Evolutionary conservation across 2,888 invertebrate species (phyloP).

Genomic region (Tetragonisca angustula): DNA sequence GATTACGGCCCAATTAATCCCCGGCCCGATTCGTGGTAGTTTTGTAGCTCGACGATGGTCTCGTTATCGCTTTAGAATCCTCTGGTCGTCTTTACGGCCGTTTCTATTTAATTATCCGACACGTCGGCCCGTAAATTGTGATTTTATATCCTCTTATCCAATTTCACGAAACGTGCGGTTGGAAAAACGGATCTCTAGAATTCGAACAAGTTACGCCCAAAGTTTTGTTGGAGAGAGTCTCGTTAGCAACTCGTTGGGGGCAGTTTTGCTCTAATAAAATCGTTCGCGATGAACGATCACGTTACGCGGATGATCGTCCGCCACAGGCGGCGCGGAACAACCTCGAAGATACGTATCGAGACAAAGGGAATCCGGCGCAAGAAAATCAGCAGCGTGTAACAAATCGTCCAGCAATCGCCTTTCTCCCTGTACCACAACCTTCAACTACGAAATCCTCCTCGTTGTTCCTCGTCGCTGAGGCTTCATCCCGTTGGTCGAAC

Average conservation of each 20-base stretch:
- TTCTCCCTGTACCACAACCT: slow-evolving; percentile 14
- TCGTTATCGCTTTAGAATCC: neutral
- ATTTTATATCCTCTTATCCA: too few relatives aligned
- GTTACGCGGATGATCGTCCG: neutral
- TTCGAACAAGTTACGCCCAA: too few relatives aligned
- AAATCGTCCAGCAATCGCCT: slow-evolving; percentile 29
- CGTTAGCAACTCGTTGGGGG: slow-evolving; percentile 22
- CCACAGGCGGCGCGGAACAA: slow-evolving; percentile 7
- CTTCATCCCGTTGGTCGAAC: neutral
- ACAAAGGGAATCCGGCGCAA: slow-evolving; percentile 40
- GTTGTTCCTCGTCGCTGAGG: slow-evolving; percentile 16
- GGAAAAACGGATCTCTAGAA: too few relatives aligned
- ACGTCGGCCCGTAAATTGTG: too few relatives aligned
- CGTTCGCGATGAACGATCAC: slow-evolving; percentile 45
- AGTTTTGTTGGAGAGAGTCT: neutral
- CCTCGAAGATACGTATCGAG: slow-evolving; percentile 7
- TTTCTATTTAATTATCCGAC: neutral
- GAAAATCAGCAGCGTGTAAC: slow-evolving; percentile 26
- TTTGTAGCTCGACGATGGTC: neutral
- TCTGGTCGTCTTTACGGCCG: neutral
- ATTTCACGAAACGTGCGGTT: too few relatives aligned
- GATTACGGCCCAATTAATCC: neutral
- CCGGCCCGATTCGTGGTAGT: neutral
- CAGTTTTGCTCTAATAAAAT: slow-evolving; percentile 49
- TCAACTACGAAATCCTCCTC: slow-evolving; percentile 6